phyloP scores from a whole-genome alignment of 2,797 vertebrate genomes.

The Danio jaintianensis region DNA sequence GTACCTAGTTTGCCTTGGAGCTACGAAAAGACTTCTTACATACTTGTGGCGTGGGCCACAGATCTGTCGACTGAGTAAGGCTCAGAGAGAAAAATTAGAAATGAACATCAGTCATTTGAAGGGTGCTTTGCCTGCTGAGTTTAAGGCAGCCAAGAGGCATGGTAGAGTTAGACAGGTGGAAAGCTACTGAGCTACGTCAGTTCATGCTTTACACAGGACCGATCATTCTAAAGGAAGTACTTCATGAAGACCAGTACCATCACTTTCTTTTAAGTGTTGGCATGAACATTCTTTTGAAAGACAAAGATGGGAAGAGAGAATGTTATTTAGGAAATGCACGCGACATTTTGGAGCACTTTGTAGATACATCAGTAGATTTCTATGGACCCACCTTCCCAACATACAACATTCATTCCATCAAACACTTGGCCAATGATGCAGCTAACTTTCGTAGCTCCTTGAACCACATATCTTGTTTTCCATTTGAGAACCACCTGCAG shows the following conservation, averaged over 20 bases:
- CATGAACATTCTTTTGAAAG: slow-evolving; percentile 3
- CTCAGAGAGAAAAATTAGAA: neutral
- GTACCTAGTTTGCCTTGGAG: neutral
- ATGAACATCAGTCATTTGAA: neutral
- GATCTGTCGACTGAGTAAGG: neutral
- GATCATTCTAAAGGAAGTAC: neutral
- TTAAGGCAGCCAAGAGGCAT: slow-evolving; percentile 11
- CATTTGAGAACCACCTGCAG: slow-evolving; percentile 10
- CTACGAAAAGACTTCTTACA: neutral
- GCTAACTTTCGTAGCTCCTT: neutral
- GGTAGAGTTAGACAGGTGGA: neutral
- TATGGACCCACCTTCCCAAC: slow-evolving; percentile 9
- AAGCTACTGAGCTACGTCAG: slow-evolving; percentile 10
- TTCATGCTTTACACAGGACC: slow-evolving; percentile 7
- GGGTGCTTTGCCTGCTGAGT: neutral
- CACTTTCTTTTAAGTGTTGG: slow-evolving; percentile 10
- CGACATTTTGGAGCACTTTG: neutral
- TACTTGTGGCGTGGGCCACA: neutral
- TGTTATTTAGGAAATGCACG: neutral
- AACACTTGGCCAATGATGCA: neutral
- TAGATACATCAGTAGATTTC: neutral
- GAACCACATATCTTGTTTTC: neutral
- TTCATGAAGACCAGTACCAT: neutral
- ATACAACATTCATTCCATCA: slow-evolving; percentile 11
- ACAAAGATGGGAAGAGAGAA: neutral